Base-by-base conservation (phyloP, 2,797 vertebrate genomes). In the Hoplostethus mediterraneus region DNA sequence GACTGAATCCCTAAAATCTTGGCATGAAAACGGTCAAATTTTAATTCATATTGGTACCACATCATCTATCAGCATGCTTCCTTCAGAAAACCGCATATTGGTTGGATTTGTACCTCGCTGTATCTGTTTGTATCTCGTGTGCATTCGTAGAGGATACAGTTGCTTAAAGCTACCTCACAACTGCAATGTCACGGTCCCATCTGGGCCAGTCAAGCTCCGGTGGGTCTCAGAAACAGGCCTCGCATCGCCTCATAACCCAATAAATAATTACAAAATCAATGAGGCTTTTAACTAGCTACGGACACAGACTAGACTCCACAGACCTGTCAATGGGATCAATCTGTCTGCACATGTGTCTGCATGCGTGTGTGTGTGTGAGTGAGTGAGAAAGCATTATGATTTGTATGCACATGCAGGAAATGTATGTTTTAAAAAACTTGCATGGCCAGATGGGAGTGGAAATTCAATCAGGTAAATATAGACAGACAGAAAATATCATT, bases 381-480 rank as follows among this genome's bases (percentile, higher is more conserved):
- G 73, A 36, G 69, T 61, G 36, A 28, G 55, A 62, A 51, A 61
- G 56, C 38, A 79, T 66, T 57, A 63, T 45, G 60, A 11, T n/a
- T n/a, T 14, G 58, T 10, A 21, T 8, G 44, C 48, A 68, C 48
- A 57, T 61, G 44, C 21, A 52, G 17, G 17, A 38, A 61, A 67
- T 31, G 10, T 38, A 40, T 38, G 42, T 33, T 0, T 5, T 0
- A 30, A 57, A n/a, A 11, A 53, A 79, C 70, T 78, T 56, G 59
- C 63, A 51, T 3, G 17, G 47, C 21, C 36, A 47, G 25, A 48
- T 65, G 58, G 47, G 54, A 76, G 45, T 28, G 54, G n/a, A 52
- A 68, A 81, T 75, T 12, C 51, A 70, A 77, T 71, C 52, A 81
- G 59, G 63, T 75, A 77, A 86, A 88, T 38, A 79, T 21, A 21